Percentiles rank a stretch among this genome's conserved stretches.
These are phyloP conservation scores for Xenopus laevis DNA, from an alignment of 2,113 vertebrate genomes.

Conservation along the genomic window DNA sequence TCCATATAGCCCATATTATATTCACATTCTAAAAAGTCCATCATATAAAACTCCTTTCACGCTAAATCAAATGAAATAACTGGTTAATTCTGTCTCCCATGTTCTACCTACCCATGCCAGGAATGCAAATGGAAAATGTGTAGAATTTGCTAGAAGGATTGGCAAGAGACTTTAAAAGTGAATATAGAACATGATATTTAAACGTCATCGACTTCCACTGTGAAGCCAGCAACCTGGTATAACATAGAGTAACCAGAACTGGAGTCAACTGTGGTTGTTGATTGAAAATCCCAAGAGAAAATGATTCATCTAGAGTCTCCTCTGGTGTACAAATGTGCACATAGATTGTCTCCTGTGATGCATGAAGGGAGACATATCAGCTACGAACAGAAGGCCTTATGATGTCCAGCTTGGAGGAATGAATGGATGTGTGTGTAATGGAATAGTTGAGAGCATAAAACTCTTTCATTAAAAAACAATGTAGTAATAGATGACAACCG, in stretches of 20 bases:
- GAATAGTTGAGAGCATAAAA: neutral
- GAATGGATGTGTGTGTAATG: neutral
- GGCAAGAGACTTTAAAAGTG: neutral
- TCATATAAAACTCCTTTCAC: too few relatives aligned
- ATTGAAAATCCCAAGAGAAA: constrained; percentile 24
- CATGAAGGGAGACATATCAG: constrained; percentile 28
- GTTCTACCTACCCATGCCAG: too few relatives aligned
- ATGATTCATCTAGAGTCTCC: constrained; percentile 26
- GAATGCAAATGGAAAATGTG: too few relatives aligned
- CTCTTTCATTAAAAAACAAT: neutral
- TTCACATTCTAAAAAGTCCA: too few relatives aligned
- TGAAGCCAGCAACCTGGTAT: constrained; percentile 1
- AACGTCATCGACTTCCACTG: constrained; percentile 9
- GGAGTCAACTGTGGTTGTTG: constrained; percentile 11
- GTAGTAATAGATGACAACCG: neutral
- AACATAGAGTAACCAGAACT: neutral
- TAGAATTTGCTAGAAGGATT: neutral
- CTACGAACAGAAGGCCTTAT: constrained; percentile 6
- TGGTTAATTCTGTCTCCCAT: too few relatives aligned
- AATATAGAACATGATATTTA: constrained; percentile 2
- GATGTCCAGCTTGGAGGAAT: constrained; percentile 6
- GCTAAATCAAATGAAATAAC: too few relatives aligned
- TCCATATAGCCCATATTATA: too few relatives aligned
- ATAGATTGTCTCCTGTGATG: constrained; percentile 31
- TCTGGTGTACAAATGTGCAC: constrained; percentile 29